Evolutionary conservation across 2,797 vertebrate species (phyloP), one percentile per base, ranked within the genome.

Genomic region (Dipus sagitta): DNA sequence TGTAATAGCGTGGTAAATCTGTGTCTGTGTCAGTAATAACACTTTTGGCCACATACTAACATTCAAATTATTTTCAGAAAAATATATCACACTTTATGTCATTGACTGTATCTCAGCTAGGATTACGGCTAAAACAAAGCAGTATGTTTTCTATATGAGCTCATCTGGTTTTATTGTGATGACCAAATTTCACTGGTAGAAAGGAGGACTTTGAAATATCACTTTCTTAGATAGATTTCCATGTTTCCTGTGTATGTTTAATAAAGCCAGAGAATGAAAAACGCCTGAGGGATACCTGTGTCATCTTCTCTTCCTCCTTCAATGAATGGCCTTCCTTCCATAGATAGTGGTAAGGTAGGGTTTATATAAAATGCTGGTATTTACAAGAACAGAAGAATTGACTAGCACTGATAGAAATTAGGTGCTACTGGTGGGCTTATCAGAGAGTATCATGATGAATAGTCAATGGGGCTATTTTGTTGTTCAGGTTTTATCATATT

Each of bases 161-260:
- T 95, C 74, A 94, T 84, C 95, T 95, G 87, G 93, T 96, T 96
- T 95, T 96, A 92, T 88, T 65, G 94, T 95, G 58, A 12, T 80
- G 85, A 67, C 90, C 97, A 96, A 91, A 96, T 97, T 97, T 88
- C 62, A 60, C 47, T 84, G 17, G 83, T 75, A n/a, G 97, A 95
- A 97, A 96, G 96, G 94, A 96, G 72, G 92, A 95, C 95, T 97
- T 97, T 91, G 96, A 96, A 87, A 91, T 96, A 96, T 97, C 87
- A 3, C 54, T 85, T 97, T 98, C 96, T 96, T 80, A 67, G 83
- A 92, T 95, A 93, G 94, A 95, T 96, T 90, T 96, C 93, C 94
- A 95, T 97, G 94, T 97, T 97, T 97, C 90, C 88, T 96, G 77
- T 96, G 74, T 95, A 38, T 95, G 75, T 96, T 87, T 96, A 94